These are phyloP conservation scores for Tragelaphus strepsiceros DNA, from an alignment of 2,113 vertebrate species.

Conservation along the genomic window DNA sequence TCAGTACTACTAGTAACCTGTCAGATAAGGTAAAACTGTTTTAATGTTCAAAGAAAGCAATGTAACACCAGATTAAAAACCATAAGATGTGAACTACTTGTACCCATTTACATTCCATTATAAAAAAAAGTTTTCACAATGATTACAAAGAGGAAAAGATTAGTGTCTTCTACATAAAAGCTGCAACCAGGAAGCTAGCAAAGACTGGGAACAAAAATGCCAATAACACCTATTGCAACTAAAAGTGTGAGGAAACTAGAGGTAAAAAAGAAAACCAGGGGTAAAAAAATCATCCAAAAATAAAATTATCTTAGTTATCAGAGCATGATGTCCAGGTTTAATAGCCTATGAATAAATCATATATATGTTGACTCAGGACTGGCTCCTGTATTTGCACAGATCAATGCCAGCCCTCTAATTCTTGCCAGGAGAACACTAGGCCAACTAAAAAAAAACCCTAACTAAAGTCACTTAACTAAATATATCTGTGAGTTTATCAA, in stretches of 20 bases:
- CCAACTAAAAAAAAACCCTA: not conserved
- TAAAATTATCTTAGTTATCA: not conserved
- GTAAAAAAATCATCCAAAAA: not conserved
- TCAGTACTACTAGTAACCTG: not conserved
- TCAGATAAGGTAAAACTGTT: not conserved
- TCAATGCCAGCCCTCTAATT: not conserved
- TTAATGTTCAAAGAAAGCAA: not conserved
- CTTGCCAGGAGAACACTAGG: not conserved
- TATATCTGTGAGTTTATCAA: not conserved
- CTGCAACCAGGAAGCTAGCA: not conserved
- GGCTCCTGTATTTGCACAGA: not conserved
- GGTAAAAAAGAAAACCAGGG: not conserved
- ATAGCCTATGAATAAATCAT: not conserved
- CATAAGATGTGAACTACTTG: not conserved
- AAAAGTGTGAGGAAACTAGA: not conserved
- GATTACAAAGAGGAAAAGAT: not conserved
- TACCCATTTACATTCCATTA: not conserved
- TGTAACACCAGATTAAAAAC: constrained; percentile 17
- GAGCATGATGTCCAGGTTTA: not conserved
- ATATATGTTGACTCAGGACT: not conserved
- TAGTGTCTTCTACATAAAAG: not conserved
- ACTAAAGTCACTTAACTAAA: not conserved
- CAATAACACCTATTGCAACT: not conserved
- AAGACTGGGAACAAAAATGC: not conserved
- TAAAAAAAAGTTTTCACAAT: not conserved